Base-by-base conservation (phyloP, 1,140 invertebrate genomes). In the Melanaphis sacchari region DNA sequence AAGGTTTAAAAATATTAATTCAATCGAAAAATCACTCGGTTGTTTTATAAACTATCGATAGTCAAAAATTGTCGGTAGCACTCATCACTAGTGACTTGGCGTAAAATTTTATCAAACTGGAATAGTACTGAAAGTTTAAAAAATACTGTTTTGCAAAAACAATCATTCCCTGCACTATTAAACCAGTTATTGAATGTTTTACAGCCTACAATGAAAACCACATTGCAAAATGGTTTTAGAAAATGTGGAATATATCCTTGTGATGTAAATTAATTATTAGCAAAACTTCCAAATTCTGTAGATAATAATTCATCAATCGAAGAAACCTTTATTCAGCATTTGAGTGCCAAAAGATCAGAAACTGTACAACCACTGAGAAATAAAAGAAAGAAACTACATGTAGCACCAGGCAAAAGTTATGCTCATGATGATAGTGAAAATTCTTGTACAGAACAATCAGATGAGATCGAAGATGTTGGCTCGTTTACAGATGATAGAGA, bases 241-340 rank as follows among this genome's bases (percentile, higher is more conserved):
- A 89, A 89, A 89, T 89, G 43, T 31, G 31, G 43, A 36, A 89
- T 89, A n/a, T n/a, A n/a, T n/a, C n/a, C n/a, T 89, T 49, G 43
- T 49, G 31, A 49, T 49, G 18, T 88, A n/a, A 46, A 49, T 21
- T 41, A 89, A 89, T 46, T 49, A 89, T 89, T 89, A 46, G 36
- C 2, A n/a, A 54, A 31, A 89, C 49, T 49, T 38, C 8, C 36
- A 38, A 9, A 46, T 49, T n/a, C 49, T 46, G 11, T 31, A 36
- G 0, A 31, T 11, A 89, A 89, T 36, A 46, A 88, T 46, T 43
- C 85, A 2, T 46, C 49, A 36, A 31, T 46, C 5, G 87, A 46
- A 31, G 43, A 88, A 88, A 46, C 85, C 46, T 88, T 88, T 49
- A 89, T 49, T 2, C 9, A 89, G 36, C 49, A 49, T 89, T 89